These are phyloP conservation scores for Cheilosia soror DNA, from an alignment of 2,888 invertebrate species.

Conservation along the genomic window DNA sequence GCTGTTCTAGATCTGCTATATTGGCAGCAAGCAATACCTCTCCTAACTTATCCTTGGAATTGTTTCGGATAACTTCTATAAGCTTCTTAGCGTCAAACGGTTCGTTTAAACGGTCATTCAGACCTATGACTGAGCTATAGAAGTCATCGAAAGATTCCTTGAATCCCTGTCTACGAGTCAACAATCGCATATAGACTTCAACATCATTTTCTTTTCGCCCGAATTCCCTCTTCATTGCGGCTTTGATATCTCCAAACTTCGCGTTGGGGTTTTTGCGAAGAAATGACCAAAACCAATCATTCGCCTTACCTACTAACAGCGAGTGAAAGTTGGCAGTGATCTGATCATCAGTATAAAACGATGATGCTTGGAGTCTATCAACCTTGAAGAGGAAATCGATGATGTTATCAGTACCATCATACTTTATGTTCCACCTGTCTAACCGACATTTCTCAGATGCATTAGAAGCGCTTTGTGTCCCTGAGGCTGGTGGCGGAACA, in stretches of 20 bases:
- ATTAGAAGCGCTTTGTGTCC: too few relatives aligned
- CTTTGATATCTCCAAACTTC: not conserved
- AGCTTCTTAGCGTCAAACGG: not conserved
- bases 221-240: too few relatives aligned
- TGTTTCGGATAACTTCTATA: not conserved
- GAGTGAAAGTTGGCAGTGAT: not conserved
- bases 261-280: not conserved
- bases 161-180: not conserved
- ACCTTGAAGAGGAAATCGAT: not conserved
- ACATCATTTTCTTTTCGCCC: too few relatives aligned
- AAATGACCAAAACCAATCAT: conserved; percentile 12
- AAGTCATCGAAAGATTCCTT: conserved; percentile 25
- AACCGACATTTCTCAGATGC: too few relatives aligned
- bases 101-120: too few relatives aligned
- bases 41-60: not conserved
- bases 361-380: not conserved
- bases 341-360: not conserved
- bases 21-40: not conserved
- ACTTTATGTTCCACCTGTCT: too few relatives aligned
- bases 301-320: not conserved
- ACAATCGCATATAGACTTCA: too few relatives aligned
- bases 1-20: not conserved
- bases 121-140: not conserved
- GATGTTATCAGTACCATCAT: too few relatives aligned
- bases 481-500: too few relatives aligned